phyloP scores from a whole-genome alignment of 2,888 invertebrate species.

The Choristoneura rosaceana region DNA sequence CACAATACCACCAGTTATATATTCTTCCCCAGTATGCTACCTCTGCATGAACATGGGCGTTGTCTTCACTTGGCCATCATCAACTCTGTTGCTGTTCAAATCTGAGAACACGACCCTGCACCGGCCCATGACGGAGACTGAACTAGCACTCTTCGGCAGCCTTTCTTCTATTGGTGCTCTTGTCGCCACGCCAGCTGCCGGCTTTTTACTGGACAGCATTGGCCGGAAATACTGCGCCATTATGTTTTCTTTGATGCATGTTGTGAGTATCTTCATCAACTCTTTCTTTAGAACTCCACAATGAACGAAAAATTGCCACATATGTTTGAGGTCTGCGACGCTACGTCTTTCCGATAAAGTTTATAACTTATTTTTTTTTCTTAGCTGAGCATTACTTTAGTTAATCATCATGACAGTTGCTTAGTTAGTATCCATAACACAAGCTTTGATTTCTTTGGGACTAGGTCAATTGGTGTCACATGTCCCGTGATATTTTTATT shows the following conservation, averaged over 20 bases:
- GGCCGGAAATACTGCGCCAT: neutral
- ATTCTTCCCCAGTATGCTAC: conserved; percentile 58
- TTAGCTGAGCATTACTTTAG: no score
- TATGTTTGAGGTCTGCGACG: no score
- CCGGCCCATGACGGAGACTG: conserved; percentile 64
- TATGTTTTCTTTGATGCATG: neutral
- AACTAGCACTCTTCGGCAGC: conserved; percentile 64
- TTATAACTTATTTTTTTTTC: no score
- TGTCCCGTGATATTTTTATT: no score
- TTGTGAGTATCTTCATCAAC: neutral
- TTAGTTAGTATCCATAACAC: no score
- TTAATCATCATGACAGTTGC: no score
- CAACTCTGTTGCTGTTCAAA: conserved; percentile 63
- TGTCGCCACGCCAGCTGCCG: neutral
- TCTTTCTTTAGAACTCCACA: no score
- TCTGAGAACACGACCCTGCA: conserved; percentile 65
- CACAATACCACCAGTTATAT: no score
- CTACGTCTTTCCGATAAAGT: no score
- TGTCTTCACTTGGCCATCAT: conserved; percentile 69
- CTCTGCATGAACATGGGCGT: conserved; percentile 63
- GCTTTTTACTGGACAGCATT: neutral
- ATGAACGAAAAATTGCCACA: no score
- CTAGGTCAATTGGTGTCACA: no score
- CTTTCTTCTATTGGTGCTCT: conserved; percentile 56
- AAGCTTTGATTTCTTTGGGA: no score